Conservation (phyloP, 2,113 vertebrate genomes). For the Corythornis cristatus region DNA sequence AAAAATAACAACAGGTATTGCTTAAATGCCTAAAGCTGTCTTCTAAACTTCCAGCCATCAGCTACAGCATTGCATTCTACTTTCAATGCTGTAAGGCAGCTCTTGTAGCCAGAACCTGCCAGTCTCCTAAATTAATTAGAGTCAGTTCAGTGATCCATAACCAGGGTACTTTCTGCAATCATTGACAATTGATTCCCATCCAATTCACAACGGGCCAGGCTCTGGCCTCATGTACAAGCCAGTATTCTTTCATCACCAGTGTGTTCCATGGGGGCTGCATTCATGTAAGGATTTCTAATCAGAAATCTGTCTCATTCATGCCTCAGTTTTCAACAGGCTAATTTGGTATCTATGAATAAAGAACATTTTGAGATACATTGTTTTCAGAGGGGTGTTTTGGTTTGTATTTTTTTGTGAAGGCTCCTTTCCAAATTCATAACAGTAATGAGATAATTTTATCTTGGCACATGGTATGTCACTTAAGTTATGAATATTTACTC, state of each 20-base stretch:
- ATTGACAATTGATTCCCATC: slow-evolving; percentile 8
- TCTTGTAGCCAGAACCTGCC: neutral
- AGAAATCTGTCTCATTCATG: neutral
- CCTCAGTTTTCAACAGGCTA: neutral
- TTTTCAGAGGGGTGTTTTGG: neutral
- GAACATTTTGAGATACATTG: neutral
- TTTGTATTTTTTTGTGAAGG: neutral
- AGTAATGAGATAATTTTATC: neutral
- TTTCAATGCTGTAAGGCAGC: neutral
- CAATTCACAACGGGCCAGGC: neutral
- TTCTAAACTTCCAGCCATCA: neutral
- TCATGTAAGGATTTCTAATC: neutral
- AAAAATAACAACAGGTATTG: neutral
- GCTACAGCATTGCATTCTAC: neutral
- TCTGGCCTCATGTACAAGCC: neutral
- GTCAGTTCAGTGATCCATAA: slow-evolving; percentile 25
- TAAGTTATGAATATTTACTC: neutral
- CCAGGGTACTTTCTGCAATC: slow-evolving; percentile 2
- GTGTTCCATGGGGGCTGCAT: neutral
- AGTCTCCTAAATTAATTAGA: slow-evolving; percentile 42
- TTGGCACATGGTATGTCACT: neutral
- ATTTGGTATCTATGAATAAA: neutral
- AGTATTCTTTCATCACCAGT: neutral
- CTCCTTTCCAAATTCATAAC: neutral
- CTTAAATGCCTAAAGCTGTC: neutral